phyloP scores from a whole-genome alignment of 2,113 vertebrate species.

The Reinhardtius hippoglossoides region DNA sequence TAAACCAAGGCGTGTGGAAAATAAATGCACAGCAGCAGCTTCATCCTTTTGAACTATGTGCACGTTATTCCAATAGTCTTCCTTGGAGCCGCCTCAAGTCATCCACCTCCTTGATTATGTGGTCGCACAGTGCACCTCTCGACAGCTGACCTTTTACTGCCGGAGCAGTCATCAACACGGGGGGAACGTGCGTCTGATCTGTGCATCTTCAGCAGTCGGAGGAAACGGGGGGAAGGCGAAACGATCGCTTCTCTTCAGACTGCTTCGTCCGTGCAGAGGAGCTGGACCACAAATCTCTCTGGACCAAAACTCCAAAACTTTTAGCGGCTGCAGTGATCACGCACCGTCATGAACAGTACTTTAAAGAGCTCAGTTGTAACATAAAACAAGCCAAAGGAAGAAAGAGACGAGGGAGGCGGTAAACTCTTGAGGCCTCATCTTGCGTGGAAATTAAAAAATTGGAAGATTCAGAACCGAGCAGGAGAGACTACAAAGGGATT shows the following conservation, averaged over 20 bases:
- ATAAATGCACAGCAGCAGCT: not conserved
- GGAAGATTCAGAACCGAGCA: constrained; percentile 10
- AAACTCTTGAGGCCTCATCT: constrained; percentile 51
- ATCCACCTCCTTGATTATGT: constrained; percentile 52
- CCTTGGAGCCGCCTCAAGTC: constrained; percentile 38
- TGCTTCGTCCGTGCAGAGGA: not conserved
- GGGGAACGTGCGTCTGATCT: constrained; percentile 36
- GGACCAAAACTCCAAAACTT: constrained; percentile 11
- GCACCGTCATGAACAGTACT: constrained; percentile 28
- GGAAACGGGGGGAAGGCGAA: not conserved
- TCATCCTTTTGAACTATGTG: constrained; percentile 18
- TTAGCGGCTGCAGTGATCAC: constrained; percentile 20
- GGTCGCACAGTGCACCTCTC: constrained; percentile 51
- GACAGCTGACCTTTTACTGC: constrained; percentile 60
- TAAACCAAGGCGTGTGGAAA: too few species aligned
- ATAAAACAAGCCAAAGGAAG: constrained; percentile 50
- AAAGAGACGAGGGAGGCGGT: constrained; percentile 44
- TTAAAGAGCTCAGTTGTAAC: constrained; percentile 42
- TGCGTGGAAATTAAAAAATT: constrained; percentile 44
- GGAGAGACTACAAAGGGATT: constrained; percentile 38
- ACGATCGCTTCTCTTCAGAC: not conserved
- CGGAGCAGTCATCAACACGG: constrained; percentile 40
- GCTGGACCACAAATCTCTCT: not conserved
- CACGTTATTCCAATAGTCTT: constrained; percentile 34
- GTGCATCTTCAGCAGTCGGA: constrained; percentile 24